Evolutionary conservation across 2,888 invertebrate species (phyloP), one percentile per base, ranked within the genome.

Genomic region (Achlya flavicornis): DNA sequence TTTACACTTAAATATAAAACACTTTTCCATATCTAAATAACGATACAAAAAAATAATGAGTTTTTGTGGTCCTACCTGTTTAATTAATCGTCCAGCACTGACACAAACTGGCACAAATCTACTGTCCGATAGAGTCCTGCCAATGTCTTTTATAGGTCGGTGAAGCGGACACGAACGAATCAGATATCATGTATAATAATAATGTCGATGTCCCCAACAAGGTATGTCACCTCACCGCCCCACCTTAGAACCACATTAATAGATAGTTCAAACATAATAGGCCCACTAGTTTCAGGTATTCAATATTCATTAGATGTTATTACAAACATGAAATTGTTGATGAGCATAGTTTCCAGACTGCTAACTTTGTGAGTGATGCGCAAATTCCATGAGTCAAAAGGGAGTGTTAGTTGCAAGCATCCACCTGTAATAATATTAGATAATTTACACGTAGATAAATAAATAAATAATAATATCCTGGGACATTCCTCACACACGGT

Each of bases 91-190:
- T 78, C 80, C 81, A 75, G 71, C 85, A 86, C 87, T 81, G 83
- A 80, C 85, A 86, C 84, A 81, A 86, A 83, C 80, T 77, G 73
- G 67, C 77, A 80, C 80, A 79, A 78, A 77, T 84, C 77, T 84
- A 90, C 87, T 89, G 90, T 70, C 76, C 76, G 72, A 61, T 69
- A 66, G 77, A 78, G 78, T 89, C 87, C 90, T 85, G 84, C 66
- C 79, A 71, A 77, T 78, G 83, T 83, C 90, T 91, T 92, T 88
- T 92, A 92, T 92, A 92, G 92, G 90, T 89, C 89, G 90, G 58
- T 76, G 69, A 70, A 74, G 74, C 77, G 78, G 53, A 53, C 53
- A 53, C 19, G 19, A n/a, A 53, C 19, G 53, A 53, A 19, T 19
- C 53, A 7, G 16, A 53, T 53, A 68, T 73, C 67, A 68, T 70